These are phyloP conservation scores for Origma solitaria DNA, from an alignment of 2,113 vertebrate species.

Conservation along the genomic window DNA sequence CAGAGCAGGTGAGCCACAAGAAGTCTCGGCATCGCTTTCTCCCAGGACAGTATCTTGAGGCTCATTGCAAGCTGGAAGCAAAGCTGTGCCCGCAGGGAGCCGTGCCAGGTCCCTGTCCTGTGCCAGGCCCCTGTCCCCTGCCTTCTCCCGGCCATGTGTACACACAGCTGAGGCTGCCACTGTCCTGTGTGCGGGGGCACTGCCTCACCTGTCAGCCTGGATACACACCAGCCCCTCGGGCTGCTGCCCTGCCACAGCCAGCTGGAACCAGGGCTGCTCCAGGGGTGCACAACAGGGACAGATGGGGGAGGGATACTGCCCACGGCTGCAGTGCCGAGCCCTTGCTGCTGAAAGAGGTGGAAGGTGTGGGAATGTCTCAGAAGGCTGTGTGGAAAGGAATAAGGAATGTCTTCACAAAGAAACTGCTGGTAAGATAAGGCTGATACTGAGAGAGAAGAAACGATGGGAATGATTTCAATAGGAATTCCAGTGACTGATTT, in stretches of 20 bases:
- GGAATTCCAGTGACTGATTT: too few relatives aligned
- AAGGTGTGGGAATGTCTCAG: background rate
- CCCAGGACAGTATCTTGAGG: background rate
- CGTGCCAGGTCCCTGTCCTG: background rate
- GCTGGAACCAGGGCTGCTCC: fast-evolving
- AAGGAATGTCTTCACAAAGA: too few relatives aligned
- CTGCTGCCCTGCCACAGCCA: background rate
- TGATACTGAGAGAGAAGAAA: too few relatives aligned
- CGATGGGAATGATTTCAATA: too few relatives aligned
- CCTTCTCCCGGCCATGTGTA: background rate
- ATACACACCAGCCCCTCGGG: background rate
- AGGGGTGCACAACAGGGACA: background rate
- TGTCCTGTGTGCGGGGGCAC: background rate
- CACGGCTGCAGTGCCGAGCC: fast-evolving
- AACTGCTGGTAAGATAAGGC: too few relatives aligned
- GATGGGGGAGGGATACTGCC: background rate
- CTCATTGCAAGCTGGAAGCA: background rate
- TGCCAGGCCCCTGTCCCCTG: background rate
- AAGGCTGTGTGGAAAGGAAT: background rate
- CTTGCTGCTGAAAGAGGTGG: background rate
- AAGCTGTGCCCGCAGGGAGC: background rate
- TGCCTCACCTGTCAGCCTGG: background rate
- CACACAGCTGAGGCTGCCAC: background rate
- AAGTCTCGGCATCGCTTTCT: fast-evolving
- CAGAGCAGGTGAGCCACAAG: background rate